These are phyloP conservation scores for Steinernema khuongi DNA, from an alignment of 1,140 invertebrate species.

Conservation along the genomic window DNA sequence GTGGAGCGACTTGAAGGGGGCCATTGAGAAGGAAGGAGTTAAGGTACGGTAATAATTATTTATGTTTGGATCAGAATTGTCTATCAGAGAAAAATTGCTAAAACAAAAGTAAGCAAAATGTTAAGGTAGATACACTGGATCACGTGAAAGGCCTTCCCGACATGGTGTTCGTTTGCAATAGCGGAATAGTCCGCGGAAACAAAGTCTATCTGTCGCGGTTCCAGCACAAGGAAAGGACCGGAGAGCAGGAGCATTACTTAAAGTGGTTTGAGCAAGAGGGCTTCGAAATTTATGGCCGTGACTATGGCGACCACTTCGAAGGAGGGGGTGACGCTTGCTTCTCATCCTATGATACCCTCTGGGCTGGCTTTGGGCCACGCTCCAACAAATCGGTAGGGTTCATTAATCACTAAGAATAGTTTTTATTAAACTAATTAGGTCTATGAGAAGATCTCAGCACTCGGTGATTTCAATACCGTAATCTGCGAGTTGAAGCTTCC, in stretches of 20 bases:
- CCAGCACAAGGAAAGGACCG: constrained; percentile 50
- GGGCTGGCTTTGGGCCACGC: constrained; percentile 53
- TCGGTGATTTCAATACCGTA: constrained; percentile 52
- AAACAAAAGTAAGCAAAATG: neutral
- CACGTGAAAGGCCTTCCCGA: constrained; percentile 50
- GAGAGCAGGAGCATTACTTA: constrained; percentile 52
- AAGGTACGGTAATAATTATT: constrained; percentile 39
- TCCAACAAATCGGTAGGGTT: constrained; percentile 45
- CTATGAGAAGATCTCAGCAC: constrained; percentile 40
- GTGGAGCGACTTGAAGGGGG: constrained; percentile 48
- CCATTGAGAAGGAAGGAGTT: constrained; percentile 53
- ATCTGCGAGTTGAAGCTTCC: constrained; percentile 49
- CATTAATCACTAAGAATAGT: neutral
- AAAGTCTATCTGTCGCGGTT: constrained; percentile 56
- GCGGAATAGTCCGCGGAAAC: constrained; percentile 45
- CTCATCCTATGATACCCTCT: constrained; percentile 50
- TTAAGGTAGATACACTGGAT: constrained; percentile 52
- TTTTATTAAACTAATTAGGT: constrained; percentile 39
- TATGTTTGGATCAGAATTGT: too few relatives aligned
- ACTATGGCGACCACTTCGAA: constrained; percentile 52
- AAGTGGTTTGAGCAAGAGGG: constrained; percentile 53
- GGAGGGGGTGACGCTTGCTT: constrained; percentile 56
- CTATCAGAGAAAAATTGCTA: too few relatives aligned
- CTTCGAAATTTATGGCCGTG: constrained; percentile 45
- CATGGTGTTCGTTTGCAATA: constrained; percentile 57